A percentile compares a stretch with the other conserved stretches of the same genome.
These are phyloP conservation scores for Hirundichthys speculiger DNA, from an alignment of 2,113 vertebrate species.

Conservation along the genomic window DNA sequence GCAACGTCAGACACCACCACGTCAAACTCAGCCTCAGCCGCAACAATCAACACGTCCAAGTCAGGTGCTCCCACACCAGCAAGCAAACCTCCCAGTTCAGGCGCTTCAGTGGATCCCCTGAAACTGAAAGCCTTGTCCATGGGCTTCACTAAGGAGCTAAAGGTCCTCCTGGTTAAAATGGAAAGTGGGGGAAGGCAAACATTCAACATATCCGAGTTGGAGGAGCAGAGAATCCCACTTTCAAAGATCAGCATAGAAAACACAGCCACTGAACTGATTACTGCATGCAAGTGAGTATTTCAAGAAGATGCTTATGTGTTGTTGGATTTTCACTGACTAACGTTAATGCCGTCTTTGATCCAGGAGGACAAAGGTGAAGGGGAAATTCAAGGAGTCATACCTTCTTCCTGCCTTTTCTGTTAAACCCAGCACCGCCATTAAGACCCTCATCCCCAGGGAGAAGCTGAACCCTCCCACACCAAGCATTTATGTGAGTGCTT, in stretches of 20 bases:
- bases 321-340: not conserved
- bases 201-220: constrained; percentile 86
- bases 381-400: constrained; percentile 87
- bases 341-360: not conserved
- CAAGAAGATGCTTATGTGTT: not conserved
- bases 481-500: constrained; percentile 89
- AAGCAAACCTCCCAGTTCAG: constrained; percentile 35
- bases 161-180: constrained; percentile 87
- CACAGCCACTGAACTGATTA: constrained; percentile 82
- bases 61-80: constrained; percentile 25
- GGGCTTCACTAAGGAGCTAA: constrained; percentile 88
- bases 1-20: constrained; percentile 9
- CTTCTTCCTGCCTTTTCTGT: constrained; percentile 86
- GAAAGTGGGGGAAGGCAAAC: constrained; percentile 84
- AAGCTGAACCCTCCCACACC: constrained; percentile 92
- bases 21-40: constrained; percentile 24
- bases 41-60: constrained; percentile 46
- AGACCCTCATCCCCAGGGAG: constrained; percentile 82
- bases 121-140: constrained; percentile 85
- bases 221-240: constrained; percentile 78
- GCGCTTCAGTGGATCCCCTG: constrained; percentile 79
- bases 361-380: constrained; percentile 83
- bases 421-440: constrained; percentile 81
- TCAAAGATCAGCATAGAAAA: constrained; percentile 84
- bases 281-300: constrained; percentile 86